These are phyloP conservation scores for Nanorana parkeri DNA, from an alignment of 2,113 vertebrate genomes.

Conservation along the genomic window DNA sequence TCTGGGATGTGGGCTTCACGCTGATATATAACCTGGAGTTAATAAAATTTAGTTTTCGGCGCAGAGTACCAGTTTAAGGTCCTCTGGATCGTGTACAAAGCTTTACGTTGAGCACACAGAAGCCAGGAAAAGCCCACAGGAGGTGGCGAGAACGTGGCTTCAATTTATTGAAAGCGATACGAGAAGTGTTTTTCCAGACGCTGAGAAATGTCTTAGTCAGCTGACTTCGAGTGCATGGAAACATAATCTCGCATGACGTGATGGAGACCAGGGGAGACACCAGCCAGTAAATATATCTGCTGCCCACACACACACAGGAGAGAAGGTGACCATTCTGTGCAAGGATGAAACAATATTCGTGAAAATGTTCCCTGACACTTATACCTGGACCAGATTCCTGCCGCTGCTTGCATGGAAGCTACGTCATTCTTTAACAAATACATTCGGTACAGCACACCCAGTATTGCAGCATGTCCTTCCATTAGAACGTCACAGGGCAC, in stretches of 20 bases:
- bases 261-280: neutral
- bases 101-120: slow-evolving; percentile 28
- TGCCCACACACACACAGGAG: neutral
- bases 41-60: slow-evolving; percentile 47
- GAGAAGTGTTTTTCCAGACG: slow-evolving; percentile 16
- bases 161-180: slow-evolving; percentile 47
- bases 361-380: neutral
- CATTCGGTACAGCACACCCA: no score
- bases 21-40: slow-evolving; percentile 50
- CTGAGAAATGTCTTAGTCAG: slow-evolving; percentile 35
- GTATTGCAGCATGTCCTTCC: no score
- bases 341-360: neutral
- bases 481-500: no score
- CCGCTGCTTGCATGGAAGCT: no score
- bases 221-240: slow-evolving; percentile 16
- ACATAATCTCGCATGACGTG: neutral
- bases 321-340: neutral
- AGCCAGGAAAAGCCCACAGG: slow-evolving; percentile 47
- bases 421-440: no score
- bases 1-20: neutral
- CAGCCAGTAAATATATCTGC: neutral
- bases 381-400: neutral
- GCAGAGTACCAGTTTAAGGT: slow-evolving; percentile 29
- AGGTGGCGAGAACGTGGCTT: slow-evolving; percentile 35
- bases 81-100: slow-evolving; percentile 23